Percentiles rank a stretch among this genome's conserved stretches.
phyloP scores from a whole-genome alignment of 2,888 invertebrate species.

The Chrysolina oricalcia region DNA sequence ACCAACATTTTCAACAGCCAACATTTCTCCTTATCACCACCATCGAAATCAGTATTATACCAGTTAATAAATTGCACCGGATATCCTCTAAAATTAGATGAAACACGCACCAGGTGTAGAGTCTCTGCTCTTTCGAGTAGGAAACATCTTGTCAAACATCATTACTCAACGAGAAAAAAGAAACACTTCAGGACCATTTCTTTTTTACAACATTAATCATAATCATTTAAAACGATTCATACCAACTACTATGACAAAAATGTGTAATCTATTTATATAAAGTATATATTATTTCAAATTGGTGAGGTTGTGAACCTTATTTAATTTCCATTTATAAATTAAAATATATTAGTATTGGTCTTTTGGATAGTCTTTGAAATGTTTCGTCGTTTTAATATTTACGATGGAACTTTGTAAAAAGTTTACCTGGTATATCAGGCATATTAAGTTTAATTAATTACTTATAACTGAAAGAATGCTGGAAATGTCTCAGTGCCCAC shows the following conservation, averaged over 20 bases:
- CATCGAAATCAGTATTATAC: background rate
- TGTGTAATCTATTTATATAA: background rate
- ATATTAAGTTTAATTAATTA: no score
- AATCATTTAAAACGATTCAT: background rate
- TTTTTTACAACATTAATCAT: background rate
- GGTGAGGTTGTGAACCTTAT: background rate
- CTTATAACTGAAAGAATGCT: no score
- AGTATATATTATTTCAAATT: background rate
- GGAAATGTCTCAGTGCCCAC: no score
- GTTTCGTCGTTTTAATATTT: no score
- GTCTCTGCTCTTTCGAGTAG: background rate
- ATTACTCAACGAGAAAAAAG: constrained; percentile 9
- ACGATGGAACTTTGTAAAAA: no score
- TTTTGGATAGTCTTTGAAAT: no score
- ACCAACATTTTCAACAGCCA: background rate
- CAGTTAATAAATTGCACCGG: background rate
- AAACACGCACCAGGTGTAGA: constrained; percentile 7
- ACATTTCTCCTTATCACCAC: background rate
- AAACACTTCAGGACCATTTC: background rate
- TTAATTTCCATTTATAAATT: background rate
- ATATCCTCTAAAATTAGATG: constrained; percentile 18
- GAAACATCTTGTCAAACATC: constrained; percentile 16
- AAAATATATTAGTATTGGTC: no score
- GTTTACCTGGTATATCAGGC: no score
- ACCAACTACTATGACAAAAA: background rate